Percentiles rank a stretch among this genome's conserved stretches.
Conservation (phyloP, 2,113 vertebrate species). For the Leucopsar rothschildi region DNA sequence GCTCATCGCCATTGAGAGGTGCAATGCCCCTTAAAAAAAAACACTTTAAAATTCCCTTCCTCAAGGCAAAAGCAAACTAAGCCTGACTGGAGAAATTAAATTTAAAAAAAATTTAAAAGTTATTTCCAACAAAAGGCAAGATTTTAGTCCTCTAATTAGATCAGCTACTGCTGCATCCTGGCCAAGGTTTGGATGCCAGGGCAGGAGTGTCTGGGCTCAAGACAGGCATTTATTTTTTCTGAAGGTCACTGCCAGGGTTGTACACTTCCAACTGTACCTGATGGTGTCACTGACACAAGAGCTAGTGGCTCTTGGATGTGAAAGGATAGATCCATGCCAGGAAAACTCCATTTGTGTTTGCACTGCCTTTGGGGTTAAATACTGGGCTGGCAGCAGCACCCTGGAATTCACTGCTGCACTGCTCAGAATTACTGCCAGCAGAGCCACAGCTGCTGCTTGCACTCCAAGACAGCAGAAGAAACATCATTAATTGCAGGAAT, state of each 20-base stretch:
- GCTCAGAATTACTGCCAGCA: not conserved
- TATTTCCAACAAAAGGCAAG: not conserved
- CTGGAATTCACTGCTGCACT: not conserved
- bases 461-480: not conserved
- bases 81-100: not conserved
- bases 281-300: not conserved
- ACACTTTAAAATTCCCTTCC: not conserved
- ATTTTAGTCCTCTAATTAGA: not conserved
- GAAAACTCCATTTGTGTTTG: not conserved
- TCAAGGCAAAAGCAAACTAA: not conserved
- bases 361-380: not conserved
- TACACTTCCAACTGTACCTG: not conserved
- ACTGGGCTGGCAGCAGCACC: not conserved
- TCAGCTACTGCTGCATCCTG: fast-evolving
- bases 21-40: not conserved
- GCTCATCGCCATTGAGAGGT: fast-evolving
- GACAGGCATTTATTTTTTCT: not conserved
- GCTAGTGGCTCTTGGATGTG: not conserved
- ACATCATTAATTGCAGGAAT: not conserved
- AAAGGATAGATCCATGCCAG: not conserved
- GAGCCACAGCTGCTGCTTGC: not conserved
- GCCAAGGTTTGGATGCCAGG: not conserved
- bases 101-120: fast-evolving
- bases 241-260: not conserved
- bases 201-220: not conserved